Conservation (phyloP, 2,113 vertebrate species). For the Gadus chalcogrammus region DNA sequence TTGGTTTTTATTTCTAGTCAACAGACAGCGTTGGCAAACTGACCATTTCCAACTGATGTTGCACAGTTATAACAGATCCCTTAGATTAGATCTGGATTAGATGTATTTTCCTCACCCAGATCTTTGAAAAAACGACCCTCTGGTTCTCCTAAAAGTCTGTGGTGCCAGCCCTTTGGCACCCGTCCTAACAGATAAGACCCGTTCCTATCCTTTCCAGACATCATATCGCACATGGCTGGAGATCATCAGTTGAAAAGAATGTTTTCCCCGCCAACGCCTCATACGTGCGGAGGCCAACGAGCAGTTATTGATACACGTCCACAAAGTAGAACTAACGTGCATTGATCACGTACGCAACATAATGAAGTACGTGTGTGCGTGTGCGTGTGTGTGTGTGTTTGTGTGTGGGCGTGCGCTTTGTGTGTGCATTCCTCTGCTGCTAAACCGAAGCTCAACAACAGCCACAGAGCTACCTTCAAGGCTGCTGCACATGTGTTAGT, state of each 20-base stretch:
- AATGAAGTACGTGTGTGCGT: slow-evolving; percentile 18
- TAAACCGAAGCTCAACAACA: background rate
- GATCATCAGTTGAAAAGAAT: slow-evolving; percentile 12
- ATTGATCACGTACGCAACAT: slow-evolving; percentile 57
- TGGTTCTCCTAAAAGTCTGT: too few species aligned
- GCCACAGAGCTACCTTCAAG: background rate
- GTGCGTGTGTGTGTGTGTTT: slow-evolving; percentile 1
- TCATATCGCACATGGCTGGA: slow-evolving; percentile 4
- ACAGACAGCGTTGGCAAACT: too few species aligned
- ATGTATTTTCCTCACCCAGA: too few species aligned
- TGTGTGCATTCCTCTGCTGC: slow-evolving; percentile 9
- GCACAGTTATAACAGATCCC: too few species aligned
- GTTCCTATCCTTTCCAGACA: too few species aligned
- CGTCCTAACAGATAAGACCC: too few species aligned
- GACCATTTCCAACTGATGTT: too few species aligned
- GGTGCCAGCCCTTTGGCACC: too few species aligned
- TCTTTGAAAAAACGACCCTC: too few species aligned
- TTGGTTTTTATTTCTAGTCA: too few species aligned
- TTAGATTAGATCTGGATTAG: too few species aligned
- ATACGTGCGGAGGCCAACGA: slow-evolving; percentile 25
- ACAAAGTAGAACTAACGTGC: slow-evolving; percentile 25
- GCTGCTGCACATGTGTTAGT: too few species aligned
- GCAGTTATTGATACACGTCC: slow-evolving; percentile 46
- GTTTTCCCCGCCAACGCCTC: background rate
- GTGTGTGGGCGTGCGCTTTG: slow-evolving; percentile 22